Percentiles rank a stretch among this genome's conserved stretches.
Evolutionary conservation across 2,113 vertebrate species (phyloP).

Genomic region (Piaya cayana): DNA sequence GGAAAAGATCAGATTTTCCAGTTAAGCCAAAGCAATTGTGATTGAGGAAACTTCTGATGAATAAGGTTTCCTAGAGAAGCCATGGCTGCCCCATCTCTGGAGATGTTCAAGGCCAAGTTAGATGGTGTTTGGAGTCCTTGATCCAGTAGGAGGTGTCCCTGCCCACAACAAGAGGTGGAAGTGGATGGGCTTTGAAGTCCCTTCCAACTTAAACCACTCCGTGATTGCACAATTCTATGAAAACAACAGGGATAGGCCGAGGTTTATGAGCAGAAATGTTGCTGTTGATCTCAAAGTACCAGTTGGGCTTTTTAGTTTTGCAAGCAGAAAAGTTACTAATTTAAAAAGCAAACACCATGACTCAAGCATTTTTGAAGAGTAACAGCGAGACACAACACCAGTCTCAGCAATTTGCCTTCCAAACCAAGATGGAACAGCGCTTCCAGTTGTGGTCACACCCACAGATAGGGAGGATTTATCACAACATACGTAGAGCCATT

Average conservation of each 20-base stretch:
- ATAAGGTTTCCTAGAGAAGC: too few relatives aligned
- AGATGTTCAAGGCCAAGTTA: too few relatives aligned
- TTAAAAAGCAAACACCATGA: background rate
- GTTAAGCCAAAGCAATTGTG: background rate
- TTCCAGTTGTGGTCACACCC: background rate
- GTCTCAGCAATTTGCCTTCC: background rate
- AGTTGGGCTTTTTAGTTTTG: background rate
- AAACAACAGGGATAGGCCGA: background rate
- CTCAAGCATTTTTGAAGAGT: background rate
- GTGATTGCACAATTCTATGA: too few relatives aligned
- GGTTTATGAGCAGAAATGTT: background rate
- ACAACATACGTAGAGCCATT: fast-evolving
- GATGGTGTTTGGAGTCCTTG: too few relatives aligned
- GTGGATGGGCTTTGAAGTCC: too few relatives aligned
- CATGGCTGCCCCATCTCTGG: too few relatives aligned
- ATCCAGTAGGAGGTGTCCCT: too few relatives aligned
- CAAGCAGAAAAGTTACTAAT: background rate
- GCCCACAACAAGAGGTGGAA: too few relatives aligned
- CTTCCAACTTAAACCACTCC: too few relatives aligned
- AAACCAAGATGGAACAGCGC: background rate
- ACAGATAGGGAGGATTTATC: fast-evolving
- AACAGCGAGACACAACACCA: background rate
- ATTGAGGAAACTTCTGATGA: background rate
- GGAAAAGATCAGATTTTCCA: background rate
- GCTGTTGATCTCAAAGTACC: background rate